A percentile compares a stretch with the other conserved stretches of the same genome.
Evolutionary conservation across 2,113 vertebrate genomes (phyloP).

Genomic region (Cebus imitator): DNA sequence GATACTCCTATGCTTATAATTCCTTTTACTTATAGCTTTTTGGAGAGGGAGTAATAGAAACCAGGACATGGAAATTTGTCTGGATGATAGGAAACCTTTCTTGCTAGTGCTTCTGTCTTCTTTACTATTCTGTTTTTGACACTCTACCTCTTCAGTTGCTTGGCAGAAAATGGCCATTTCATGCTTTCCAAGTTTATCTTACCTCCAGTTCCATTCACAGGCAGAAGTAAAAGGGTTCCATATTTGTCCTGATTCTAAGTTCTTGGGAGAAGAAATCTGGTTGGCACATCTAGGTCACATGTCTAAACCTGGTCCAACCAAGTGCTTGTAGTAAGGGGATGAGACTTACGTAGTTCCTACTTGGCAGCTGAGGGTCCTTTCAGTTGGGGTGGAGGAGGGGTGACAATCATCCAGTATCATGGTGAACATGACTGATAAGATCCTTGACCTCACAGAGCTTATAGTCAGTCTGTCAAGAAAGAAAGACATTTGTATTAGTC

Average conservation of each 20-base stretch:
- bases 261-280: background rate
- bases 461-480: background rate
- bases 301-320: background rate
- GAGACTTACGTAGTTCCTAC: background rate
- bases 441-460: background rate
- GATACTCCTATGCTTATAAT: background rate
- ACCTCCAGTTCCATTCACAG: background rate
- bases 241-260: background rate
- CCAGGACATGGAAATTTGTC: background rate
- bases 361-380: background rate
- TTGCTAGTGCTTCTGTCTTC: background rate
- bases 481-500: background rate
- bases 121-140: background rate
- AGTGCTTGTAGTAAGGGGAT: background rate
- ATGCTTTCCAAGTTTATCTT: background rate
- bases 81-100: background rate
- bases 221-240: background rate
- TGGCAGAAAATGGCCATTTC: background rate
- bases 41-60: background rate
- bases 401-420: background rate
- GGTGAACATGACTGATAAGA: background rate
- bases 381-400: background rate
- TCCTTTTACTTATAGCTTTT: background rate
- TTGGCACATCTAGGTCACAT: background rate
- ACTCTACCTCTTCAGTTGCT: background rate